phyloP scores from a whole-genome alignment of 35 echinoderm and acorn worm species.

The Strongylocentrotus purpuratus region DNA sequence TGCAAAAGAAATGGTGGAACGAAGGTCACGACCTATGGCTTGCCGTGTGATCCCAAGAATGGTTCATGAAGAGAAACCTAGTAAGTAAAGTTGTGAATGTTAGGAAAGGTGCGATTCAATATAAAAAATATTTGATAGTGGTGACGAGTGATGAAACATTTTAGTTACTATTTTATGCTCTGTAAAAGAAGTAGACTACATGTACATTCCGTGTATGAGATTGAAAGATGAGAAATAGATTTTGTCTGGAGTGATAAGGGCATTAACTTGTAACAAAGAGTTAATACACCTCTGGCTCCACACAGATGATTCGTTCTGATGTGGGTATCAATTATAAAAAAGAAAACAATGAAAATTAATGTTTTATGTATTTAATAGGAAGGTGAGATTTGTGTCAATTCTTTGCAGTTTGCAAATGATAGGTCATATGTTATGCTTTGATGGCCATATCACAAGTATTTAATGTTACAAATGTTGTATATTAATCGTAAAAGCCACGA shows the following conservation, averaged over 20 bases:
- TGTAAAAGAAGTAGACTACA: neutral
- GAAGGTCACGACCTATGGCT: too few species aligned
- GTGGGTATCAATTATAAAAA: neutral
- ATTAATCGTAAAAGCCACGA: neutral
- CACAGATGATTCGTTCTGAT: neutral
- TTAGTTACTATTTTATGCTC: neutral
- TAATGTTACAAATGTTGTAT: neutral
- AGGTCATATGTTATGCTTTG: neutral
- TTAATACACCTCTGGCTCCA: too few species aligned
- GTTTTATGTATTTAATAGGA: neutral
- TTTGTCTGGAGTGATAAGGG: neutral
- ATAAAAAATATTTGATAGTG: too few species aligned
- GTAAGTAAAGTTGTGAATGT: too few species aligned
- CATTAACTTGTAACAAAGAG: too few species aligned
- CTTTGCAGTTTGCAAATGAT: neutral
- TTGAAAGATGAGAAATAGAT: neutral
- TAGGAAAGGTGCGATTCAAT: too few species aligned
- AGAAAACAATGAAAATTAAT: neutral
- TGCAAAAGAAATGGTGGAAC: too few species aligned
- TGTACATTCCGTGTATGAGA: neutral
- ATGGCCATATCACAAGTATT: neutral
- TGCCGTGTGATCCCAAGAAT: neutral
- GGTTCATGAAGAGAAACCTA: neutral
- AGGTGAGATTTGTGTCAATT: neutral
- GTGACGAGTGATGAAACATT: neutral